A percentile compares a stretch with the other conserved stretches of the same genome.
Conservation (phyloP, 2,888 invertebrate genomes). For the Ariolimax columbianus region DNA sequence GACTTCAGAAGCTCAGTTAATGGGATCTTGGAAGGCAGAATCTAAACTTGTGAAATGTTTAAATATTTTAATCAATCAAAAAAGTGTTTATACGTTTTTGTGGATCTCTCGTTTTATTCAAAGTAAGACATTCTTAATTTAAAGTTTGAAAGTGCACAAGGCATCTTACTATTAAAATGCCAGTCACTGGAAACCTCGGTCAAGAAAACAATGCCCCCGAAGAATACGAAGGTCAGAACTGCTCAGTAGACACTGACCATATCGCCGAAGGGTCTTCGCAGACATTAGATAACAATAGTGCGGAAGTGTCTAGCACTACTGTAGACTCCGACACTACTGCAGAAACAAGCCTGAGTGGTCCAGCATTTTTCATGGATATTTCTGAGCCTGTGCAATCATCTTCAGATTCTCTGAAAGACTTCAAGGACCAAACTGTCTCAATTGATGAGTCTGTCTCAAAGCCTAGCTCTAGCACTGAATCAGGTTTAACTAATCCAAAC, state of each 20-base stretch:
- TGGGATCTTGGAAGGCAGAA: not conserved
- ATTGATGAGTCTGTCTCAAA: not conserved
- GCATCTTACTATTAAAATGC: slow-evolving; percentile 29
- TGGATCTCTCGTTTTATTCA: not conserved
- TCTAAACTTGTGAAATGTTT: not conserved
- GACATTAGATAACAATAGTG: not conserved
- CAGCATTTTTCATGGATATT: not conserved
- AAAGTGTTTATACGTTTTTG: not conserved
- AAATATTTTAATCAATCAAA: not conserved
- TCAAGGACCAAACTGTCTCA: not conserved
- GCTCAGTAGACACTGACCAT: slow-evolving; percentile 3
- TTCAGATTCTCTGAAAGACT: slow-evolving; percentile 17
- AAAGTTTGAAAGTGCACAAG: not conserved
- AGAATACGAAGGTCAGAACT: not conserved
- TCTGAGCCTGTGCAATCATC: slow-evolving; percentile 3
- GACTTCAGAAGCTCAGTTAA: not conserved
- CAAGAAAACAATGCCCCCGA: slow-evolving; percentile 2
- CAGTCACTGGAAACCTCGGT: slow-evolving; percentile 31
- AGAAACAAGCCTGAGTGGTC: not conserved
- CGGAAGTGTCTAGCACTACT: slow-evolving; percentile 35
- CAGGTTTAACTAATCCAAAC: not conserved
- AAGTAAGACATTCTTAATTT: not conserved
- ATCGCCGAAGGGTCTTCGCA: not conserved
- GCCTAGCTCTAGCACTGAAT: not conserved
- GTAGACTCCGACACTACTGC: slow-evolving; percentile 25